Evolutionary conservation across 1,140 invertebrate species (phyloP).

Genomic region (honey bee (Apis mellifera)): DNA sequence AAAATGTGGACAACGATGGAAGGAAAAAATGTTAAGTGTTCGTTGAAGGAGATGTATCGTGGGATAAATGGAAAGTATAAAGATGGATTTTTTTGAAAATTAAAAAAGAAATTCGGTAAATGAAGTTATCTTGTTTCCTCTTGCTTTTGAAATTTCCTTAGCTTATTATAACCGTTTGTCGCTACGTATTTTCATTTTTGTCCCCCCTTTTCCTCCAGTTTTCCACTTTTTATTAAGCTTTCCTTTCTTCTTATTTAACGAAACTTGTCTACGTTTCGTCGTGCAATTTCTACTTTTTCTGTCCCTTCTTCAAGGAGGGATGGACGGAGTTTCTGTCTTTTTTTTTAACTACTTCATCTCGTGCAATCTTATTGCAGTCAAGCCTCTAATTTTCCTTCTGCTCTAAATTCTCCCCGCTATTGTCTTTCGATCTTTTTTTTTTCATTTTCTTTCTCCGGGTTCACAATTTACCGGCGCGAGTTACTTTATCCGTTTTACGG

Average conservation of each 20-base stretch:
- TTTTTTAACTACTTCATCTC: no score
- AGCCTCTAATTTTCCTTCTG: slow-evolving; percentile 13
- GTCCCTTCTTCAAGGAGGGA: not conserved
- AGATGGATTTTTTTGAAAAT: no score
- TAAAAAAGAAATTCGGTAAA: no score
- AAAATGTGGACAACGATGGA: no score
- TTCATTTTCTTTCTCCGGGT: not conserved
- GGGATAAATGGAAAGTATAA: no score
- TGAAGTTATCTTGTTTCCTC: slow-evolving; percentile 25
- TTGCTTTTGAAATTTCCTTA: slow-evolving; percentile 24
- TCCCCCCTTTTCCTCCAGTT: not conserved
- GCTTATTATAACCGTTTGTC: slow-evolving; percentile 14
- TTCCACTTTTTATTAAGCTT: slow-evolving; percentile 9
- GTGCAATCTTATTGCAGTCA: slow-evolving; percentile 19
- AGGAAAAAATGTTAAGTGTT: no score
- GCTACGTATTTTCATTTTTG: slow-evolving; percentile 20
- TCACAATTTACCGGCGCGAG: not conserved
- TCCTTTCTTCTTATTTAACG: slow-evolving; percentile 2
- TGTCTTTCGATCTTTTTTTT: not conserved
- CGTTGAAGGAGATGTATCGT: no score
- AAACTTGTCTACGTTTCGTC: not conserved
- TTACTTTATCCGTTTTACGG: slow-evolving; percentile 16
- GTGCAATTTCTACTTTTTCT: not conserved
- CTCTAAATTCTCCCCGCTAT: not conserved
- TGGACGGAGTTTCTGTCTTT: no score